Evolutionary conservation across 2,888 invertebrate species (phyloP).

Genomic region (Petrolisthes cinctipes): DNA sequence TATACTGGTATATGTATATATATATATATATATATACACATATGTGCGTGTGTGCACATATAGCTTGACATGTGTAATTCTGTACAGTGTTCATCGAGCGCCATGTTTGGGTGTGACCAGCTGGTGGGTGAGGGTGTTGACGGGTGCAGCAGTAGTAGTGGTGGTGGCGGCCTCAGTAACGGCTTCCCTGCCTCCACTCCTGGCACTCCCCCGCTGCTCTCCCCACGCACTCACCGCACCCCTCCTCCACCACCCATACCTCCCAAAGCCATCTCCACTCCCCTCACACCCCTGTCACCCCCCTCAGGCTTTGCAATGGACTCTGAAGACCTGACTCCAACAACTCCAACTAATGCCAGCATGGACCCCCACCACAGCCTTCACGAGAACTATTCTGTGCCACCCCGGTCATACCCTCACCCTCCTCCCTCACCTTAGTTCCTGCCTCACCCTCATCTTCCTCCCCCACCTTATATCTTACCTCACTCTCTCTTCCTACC

Average conservation of each 20-base stretch:
- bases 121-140: constrained; percentile 56
- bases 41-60: neutral
- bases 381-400: constrained; percentile 62
- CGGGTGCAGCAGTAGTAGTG: constrained; percentile 50
- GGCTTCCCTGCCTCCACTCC: constrained; percentile 61
- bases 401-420: constrained; percentile 52
- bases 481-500: neutral
- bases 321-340: constrained; percentile 58
- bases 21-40: too few species aligned
- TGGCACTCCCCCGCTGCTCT: constrained; percentile 66
- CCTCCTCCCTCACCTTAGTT: constrained; percentile 47
- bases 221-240: constrained; percentile 66
- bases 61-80: constrained; percentile 28
- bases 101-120: constrained; percentile 57
- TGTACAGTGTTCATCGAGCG: constrained; percentile 53
- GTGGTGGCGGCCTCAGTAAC: constrained; percentile 56
- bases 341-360: constrained; percentile 49
- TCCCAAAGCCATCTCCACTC: constrained; percentile 66
- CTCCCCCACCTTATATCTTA: neutral
- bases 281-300: constrained; percentile 58
- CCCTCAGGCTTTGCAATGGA: constrained; percentile 50
- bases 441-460: neutral
- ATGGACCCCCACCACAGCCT: constrained; percentile 41
- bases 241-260: constrained; percentile 68
- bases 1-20: neutral